Evolutionary conservation across 2,113 vertebrate species (phyloP).

Genomic region (Colossoma macropomum): DNA sequence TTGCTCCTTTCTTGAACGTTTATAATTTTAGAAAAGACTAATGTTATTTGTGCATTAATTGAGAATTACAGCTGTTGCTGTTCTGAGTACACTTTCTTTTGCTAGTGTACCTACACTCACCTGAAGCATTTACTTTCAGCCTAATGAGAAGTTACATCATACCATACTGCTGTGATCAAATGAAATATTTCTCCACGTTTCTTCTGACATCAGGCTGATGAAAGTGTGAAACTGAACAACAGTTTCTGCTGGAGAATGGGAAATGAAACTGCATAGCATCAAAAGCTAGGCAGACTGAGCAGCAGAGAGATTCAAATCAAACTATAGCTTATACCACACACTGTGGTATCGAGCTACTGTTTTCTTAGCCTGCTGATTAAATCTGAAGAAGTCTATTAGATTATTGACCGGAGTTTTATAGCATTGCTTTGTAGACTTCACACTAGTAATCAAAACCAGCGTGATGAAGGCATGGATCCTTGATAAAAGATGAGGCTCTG

Average conservation of each 20-base stretch:
- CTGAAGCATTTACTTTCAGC: background rate
- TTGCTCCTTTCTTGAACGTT: background rate
- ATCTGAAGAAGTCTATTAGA: constrained; percentile 3
- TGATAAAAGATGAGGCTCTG: constrained; percentile 22
- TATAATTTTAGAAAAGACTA: too few relatives aligned
- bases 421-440: constrained; percentile 32
- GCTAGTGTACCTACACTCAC: background rate
- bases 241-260: background rate
- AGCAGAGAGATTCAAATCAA: constrained; percentile 9
- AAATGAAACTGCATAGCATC: background rate
- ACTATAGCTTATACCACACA: background rate
- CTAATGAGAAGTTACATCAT: background rate
- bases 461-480: background rate
- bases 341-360: constrained; percentile 18
- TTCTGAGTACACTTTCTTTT: too few relatives aligned
- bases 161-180: background rate
- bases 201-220: background rate
- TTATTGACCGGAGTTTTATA: constrained; percentile 36
- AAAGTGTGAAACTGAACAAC: background rate
- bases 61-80: too few relatives aligned
- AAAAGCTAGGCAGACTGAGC: background rate
- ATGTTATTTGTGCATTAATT: too few relatives aligned
- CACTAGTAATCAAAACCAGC: constrained; percentile 24
- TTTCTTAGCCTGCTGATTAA: constrained; percentile 31
- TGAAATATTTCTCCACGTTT: background rate